Base-by-base conservation (phyloP, 1,140 invertebrate species). In the Brachionus calyciflorus region DNA sequence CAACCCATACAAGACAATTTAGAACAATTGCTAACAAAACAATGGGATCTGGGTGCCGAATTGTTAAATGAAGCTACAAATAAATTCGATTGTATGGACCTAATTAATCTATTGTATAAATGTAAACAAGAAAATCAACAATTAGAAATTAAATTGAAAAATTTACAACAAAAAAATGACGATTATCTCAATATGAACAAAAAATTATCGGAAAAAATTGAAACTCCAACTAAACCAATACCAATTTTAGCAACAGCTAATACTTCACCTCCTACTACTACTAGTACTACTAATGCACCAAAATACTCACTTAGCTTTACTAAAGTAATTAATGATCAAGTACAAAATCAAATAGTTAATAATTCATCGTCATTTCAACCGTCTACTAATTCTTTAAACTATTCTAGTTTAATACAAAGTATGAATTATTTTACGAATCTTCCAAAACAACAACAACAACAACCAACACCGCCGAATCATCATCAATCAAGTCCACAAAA, bases 111-210 rank as follows among this genome's bases (percentile, higher is more conserved):
- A 21, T 10, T 65, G 37, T 24, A 44, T 14, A 65, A 65, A 65
- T 65, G 60, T 28, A 65, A 65, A 37, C 33, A 65, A 26, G 60
- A 65, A n/a, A 65, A 65, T 44, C 21, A 19, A 17, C 19, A 65
- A 65, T 24, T 65, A 24, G 60, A 65, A 65, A 65, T 30, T 44
- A 65, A 65, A 14, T 9, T 65, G 2, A 65, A 65, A 26, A 24
- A 9, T 14, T n/a, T 65, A 2, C 37, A 65, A 65, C 17, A 65
- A 65, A 44, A 5, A 5, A 65, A 65, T 44, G 2, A 24, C 1
- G 2, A 65, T 7, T 10, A 44, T 44, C 12, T 24, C 24, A n/a
- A 65, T 12, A 44, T 65, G 40, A 65, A 44, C 19, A 65, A 44
- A 65, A 65, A 65, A 44, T 7, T 65, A n/a, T 41, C 14, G 14